phyloP scores from a whole-genome alignment of 2,888 invertebrate species.

The Microctonus hyperodae region DNA sequence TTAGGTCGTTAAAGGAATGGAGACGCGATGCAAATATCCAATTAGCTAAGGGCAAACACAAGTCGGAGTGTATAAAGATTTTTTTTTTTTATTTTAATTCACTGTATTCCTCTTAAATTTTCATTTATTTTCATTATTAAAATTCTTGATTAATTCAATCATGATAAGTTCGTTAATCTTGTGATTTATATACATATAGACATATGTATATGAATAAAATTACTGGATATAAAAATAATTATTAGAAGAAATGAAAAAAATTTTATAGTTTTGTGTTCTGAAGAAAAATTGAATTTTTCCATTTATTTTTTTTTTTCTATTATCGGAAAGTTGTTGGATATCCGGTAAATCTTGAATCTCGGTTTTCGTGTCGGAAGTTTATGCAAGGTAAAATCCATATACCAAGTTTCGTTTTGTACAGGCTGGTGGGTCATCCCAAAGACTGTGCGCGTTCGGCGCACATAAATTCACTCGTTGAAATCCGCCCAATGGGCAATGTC shows the following conservation, averaged over 20 bases:
- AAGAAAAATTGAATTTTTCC: not conserved
- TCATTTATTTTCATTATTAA: not conserved
- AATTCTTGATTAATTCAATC: no score
- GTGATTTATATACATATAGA: no score
- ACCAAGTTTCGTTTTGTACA: not conserved
- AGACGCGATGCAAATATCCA: conserved; percentile 34
- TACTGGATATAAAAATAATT: no score
- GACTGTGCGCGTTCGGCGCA: not conserved
- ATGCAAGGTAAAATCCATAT: not conserved
- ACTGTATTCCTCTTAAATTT: not conserved
- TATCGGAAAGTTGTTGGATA: not conserved
- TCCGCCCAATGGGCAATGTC: conserved; percentile 30
- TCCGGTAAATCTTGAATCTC: not conserved
- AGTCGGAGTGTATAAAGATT: not conserved
- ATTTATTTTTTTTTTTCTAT: not conserved
- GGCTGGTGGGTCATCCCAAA: not conserved
- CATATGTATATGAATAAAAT: no score
- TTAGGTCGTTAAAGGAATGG: conserved; percentile 27
- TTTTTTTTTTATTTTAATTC: not conserved
- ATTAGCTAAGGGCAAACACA: conserved; percentile 24
- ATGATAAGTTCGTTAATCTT: no score
- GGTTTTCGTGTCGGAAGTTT: not conserved
- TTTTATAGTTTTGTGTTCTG: not conserved
- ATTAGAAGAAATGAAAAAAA: no score
- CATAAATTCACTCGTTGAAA: conserved; percentile 22